Conservation (phyloP, 2,113 vertebrate genomes). For the Actenoides lindsayi region DNA sequence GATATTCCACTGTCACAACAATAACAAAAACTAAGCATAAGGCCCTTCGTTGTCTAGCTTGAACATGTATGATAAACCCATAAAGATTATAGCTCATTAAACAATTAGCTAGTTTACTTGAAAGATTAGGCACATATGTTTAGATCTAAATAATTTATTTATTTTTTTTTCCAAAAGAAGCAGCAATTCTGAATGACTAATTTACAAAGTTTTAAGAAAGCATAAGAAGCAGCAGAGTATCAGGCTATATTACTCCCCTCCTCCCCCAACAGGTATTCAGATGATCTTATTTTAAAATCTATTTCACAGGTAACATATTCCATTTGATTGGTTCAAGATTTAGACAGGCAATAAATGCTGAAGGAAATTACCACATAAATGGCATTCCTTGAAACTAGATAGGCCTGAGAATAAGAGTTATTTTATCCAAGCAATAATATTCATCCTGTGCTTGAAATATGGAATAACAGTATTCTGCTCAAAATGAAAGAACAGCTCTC, state of each 20-base stretch:
- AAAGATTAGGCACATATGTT: background rate
- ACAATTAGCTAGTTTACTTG: background rate
- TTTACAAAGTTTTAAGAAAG: background rate
- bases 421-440: background rate
- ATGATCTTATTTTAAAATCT: background rate
- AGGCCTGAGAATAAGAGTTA: background rate
- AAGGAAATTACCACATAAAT: constrained; percentile 61
- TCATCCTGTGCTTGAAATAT: background rate
- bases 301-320: constrained; percentile 41
- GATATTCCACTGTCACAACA: background rate
- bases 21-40: background rate
- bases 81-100: background rate
- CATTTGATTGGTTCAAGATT: constrained; percentile 10
- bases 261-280: background rate
- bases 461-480: background rate
- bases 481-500: background rate
- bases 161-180: background rate
- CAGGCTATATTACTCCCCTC: background rate
- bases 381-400: constrained; percentile 43
- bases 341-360: constrained; percentile 44
- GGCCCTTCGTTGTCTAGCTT: background rate
- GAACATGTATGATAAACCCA: background rate
- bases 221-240: background rate
- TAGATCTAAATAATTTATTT: background rate
- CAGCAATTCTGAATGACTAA: background rate